Conservation (phyloP, 2,797 vertebrate species). For the Falco berigora region DNA sequence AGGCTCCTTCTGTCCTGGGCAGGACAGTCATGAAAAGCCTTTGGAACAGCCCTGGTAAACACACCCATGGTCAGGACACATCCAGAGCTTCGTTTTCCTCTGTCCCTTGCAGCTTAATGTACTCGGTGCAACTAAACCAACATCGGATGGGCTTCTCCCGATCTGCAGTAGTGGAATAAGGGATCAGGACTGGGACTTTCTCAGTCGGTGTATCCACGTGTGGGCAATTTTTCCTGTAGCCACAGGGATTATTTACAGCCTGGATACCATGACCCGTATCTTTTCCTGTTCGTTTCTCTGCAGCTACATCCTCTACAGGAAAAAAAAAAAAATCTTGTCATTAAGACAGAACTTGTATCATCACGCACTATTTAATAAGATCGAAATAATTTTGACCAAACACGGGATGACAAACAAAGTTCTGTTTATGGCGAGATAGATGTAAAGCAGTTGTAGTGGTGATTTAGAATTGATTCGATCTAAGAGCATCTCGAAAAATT, state of each 20-base stretch:
- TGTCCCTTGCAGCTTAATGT: not conserved
- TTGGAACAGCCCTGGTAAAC: not conserved
- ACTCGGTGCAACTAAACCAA: not conserved
- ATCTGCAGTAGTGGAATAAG: not conserved
- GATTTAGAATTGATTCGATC: conserved; percentile 75
- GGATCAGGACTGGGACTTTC: not conserved
- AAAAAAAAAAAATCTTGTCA: conserved; percentile 25
- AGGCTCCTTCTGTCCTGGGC: not conserved
- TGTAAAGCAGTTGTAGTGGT: conserved; percentile 57
- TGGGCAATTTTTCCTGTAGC: conserved; percentile 45
- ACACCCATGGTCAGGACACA: not conserved
- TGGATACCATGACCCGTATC: conserved; percentile 18
- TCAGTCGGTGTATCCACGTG: not conserved
- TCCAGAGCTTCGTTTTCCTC: not conserved
- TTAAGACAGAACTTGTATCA: not conserved
- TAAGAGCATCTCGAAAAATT: conserved; percentile 77
- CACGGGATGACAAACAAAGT: conserved; percentile 19
- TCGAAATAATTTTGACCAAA: conserved; percentile 52
- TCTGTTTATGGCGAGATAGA: conserved; percentile 56
- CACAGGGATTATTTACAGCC: conserved; percentile 39
- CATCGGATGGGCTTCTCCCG: not conserved
- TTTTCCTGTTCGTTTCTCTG: conserved; percentile 17
- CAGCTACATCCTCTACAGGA: conserved; percentile 13
- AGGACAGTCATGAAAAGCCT: fast-evolving
- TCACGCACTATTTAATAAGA: not conserved